Base-by-base conservation (phyloP, 2,888 invertebrate genomes). In the Gymnosoma rotundatum region DNA sequence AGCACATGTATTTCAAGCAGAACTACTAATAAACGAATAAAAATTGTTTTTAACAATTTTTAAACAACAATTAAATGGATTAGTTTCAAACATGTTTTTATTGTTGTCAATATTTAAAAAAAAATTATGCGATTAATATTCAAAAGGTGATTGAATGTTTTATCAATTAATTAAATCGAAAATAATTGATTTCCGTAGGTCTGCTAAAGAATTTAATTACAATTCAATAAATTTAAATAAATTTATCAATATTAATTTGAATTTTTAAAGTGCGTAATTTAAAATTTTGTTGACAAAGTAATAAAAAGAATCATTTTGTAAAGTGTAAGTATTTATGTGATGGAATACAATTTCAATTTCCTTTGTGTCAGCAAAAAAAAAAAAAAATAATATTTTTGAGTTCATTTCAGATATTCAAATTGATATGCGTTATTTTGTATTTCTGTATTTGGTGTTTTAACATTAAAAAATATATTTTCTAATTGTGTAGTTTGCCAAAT, bases 61-160 rank as follows among this genome's bases (percentile, higher is more conserved):
- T 32, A 5, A 7, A 0, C 32, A 7, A 2, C 32, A 32, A 32
- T 32, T 6, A 32, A 0, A 32, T 5, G 32, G 32, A 32, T 32
- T 32, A 32, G 8, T 32, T 32, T 32, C 32, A 25, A 25, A 2
- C 25, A 7, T 32, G 32, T 32, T 32, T 2, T 32, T 32, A 32
- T 32, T 32, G 32, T 32, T 32, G 32, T 8, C 8, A 8, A 7
- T 32, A 32, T 32, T 5, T 4, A 25, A 25, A 25, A 25, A 25
- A 32, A 42, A 42, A 42, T 12, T 42, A 12, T 42, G 42, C 42
- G 12, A 67, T 80, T 73, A 80, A 80, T 67, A 80, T 74, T 42
- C 73, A 60, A 61, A 66, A 45, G 36, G 67, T 38, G 80, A 45
- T 74, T 67, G 42, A 50, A 64, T n/a, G 8, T 50, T 16, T 73